Percentiles rank a stretch among this genome's conserved stretches.
Conservation (phyloP, 2,113 vertebrate genomes). For the Oreochromis tanganicae region DNA sequence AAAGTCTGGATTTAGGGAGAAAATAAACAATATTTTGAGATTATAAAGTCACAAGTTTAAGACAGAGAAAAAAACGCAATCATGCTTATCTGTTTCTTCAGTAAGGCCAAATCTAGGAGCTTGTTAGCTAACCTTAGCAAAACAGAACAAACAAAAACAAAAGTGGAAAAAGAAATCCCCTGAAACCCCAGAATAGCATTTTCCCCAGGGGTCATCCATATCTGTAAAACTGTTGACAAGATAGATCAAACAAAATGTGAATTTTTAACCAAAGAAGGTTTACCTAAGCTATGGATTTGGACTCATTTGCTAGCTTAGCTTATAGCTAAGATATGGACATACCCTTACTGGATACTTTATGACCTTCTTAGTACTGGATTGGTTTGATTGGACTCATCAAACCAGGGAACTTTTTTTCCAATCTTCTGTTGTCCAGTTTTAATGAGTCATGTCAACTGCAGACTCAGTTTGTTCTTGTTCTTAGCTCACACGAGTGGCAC, state of each 20-base stretch:
- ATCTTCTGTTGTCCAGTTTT: neutral
- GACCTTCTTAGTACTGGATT: neutral
- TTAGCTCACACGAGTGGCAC: neutral
- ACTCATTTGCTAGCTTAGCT: neutral
- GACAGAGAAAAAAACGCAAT: fast-evolving
- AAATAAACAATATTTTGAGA: neutral
- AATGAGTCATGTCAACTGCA: neutral
- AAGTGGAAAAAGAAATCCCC: neutral
- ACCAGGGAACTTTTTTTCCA: fast-evolving
- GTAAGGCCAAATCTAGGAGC: neutral
- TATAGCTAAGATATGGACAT: neutral
- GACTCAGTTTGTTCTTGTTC: neutral
- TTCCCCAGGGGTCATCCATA: neutral
- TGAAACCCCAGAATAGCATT: neutral
- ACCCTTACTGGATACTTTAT: neutral
- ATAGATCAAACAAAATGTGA: neutral
- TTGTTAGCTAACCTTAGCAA: neutral
- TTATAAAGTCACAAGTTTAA: neutral
- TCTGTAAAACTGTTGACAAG: neutral
- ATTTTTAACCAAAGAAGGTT: neutral
- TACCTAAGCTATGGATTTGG: neutral
- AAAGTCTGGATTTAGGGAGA: neutral
- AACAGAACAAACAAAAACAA: neutral
- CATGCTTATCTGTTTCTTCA: neutral
- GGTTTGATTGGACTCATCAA: neutral